phyloP scores from a whole-genome alignment of 92 coral and sea anemone genomes.

The Paramuricea clavata region DNA sequence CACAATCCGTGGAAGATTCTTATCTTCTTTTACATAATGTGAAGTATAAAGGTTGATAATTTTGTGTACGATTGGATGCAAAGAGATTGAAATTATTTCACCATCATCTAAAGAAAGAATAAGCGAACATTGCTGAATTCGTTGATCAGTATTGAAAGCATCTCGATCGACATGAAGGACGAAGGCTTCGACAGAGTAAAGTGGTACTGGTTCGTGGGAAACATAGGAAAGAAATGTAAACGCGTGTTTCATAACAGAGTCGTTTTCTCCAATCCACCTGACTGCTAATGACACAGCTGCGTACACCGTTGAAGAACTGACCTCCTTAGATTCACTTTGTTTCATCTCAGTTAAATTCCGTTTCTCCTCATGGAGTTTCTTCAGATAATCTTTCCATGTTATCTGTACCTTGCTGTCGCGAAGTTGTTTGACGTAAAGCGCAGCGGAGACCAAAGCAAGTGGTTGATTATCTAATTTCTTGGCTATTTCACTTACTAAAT shows the following conservation, averaged over 20 bases:
- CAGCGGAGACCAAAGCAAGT: slow-evolving; percentile 67
- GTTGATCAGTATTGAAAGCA: slow-evolving; percentile 1
- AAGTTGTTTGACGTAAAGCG: slow-evolving; percentile 46
- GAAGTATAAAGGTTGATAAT: neutral
- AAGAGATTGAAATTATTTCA: slow-evolving; percentile 6
- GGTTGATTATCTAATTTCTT: slow-evolving; percentile 54
- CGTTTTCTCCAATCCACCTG: slow-evolving; percentile 9
- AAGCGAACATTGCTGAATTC: slow-evolving; percentile 36
- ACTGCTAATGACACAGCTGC: slow-evolving; percentile 43
- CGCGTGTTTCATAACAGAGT: slow-evolving; percentile 5
- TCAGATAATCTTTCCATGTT: slow-evolving; percentile 23
- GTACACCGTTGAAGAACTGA: slow-evolving; percentile 40
- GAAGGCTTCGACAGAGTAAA: slow-evolving; percentile 16
- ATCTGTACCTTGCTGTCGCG: slow-evolving; percentile 6
- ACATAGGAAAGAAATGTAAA: slow-evolving; percentile 38
- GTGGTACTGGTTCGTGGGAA: slow-evolving; percentile 31
- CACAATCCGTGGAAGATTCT: neutral
- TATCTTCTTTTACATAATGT: neutral
- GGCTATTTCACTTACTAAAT: slow-evolving; percentile 7
- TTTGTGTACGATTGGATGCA: slow-evolving; percentile 19
- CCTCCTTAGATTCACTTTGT: neutral
- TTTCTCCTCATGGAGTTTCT: neutral
- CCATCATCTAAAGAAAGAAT: slow-evolving; percentile 38
- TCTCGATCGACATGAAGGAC: slow-evolving; percentile 24
- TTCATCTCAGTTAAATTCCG: slow-evolving; percentile 4